These are phyloP conservation scores for Podocnemis expansa DNA, from an alignment of 2,113 vertebrate genomes.

Conservation along the genomic window DNA sequence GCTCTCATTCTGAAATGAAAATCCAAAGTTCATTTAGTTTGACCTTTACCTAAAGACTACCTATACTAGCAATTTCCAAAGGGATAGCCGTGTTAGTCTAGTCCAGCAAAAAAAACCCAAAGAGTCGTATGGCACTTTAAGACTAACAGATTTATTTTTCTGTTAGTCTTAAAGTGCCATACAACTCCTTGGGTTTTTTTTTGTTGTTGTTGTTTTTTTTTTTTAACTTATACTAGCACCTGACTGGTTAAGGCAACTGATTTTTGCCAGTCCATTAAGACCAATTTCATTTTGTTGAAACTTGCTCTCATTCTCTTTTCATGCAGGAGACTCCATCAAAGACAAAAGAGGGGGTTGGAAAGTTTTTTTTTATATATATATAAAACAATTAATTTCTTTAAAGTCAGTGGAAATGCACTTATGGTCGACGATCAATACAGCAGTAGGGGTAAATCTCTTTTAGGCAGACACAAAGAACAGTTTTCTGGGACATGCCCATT, in stretches of 20 bases:
- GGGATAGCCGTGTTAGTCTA: too few species aligned
- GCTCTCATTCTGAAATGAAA: not conserved
- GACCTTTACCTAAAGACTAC: not conserved
- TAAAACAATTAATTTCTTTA: not conserved
- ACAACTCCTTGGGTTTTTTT: too few species aligned
- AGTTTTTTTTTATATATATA: not conserved
- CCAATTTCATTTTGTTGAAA: not conserved
- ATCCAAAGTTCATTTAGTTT: not conserved
- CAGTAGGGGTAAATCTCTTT: not conserved
- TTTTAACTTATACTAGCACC: fast-evolving
- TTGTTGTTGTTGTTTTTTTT: too few species aligned
- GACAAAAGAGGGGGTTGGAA: not conserved
- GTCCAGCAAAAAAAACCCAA: too few species aligned
- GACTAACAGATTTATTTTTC: too few species aligned
- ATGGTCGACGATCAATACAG: not conserved
- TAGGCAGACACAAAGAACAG: not conserved
- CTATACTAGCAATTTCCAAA: too few species aligned
- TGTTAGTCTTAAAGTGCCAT: too few species aligned
- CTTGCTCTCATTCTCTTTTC: not conserved
- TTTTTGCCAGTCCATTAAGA: not conserved
- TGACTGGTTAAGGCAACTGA: not conserved
- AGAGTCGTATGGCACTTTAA: too few species aligned
- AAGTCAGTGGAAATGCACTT: not conserved
- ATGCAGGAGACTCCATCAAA: not conserved
- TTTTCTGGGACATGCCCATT: not conserved